These are phyloP conservation scores for Ptilorrhoa leucosticta DNA, from an alignment of 2,113 vertebrate genomes.

Conservation along the genomic window DNA sequence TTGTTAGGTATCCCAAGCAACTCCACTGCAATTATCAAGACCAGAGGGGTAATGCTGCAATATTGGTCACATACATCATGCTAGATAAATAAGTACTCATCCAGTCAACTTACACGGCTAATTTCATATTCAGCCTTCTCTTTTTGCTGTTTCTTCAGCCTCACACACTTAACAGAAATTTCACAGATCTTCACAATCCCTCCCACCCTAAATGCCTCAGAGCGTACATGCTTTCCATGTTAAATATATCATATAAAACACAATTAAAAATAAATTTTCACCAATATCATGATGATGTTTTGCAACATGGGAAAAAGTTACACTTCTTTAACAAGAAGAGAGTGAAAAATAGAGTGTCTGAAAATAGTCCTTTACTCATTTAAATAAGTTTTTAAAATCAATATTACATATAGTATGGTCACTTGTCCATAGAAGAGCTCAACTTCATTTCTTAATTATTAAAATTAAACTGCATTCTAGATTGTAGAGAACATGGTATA, in stretches of 20 bases:
- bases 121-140: background rate
- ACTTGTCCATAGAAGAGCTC: background rate
- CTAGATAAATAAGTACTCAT: background rate
- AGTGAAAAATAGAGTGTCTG: background rate
- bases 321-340: background rate
- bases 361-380: background rate
- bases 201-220: background rate
- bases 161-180: background rate
- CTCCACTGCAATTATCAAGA: background rate
- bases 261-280: background rate
- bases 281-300: background rate
- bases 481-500: background rate
- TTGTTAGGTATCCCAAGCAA: background rate
- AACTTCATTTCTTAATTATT: background rate
- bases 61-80: background rate
- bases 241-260: background rate
- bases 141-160: background rate
- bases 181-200: background rate
- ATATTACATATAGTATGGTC: background rate
- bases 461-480: background rate
- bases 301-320: background rate
- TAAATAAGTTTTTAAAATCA: background rate
- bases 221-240: background rate
- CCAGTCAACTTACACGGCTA: rapidly evolving
- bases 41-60: background rate